Conservation (phyloP, 1,140 invertebrate genomes). For the Acromyrmex echinatior region DNA sequence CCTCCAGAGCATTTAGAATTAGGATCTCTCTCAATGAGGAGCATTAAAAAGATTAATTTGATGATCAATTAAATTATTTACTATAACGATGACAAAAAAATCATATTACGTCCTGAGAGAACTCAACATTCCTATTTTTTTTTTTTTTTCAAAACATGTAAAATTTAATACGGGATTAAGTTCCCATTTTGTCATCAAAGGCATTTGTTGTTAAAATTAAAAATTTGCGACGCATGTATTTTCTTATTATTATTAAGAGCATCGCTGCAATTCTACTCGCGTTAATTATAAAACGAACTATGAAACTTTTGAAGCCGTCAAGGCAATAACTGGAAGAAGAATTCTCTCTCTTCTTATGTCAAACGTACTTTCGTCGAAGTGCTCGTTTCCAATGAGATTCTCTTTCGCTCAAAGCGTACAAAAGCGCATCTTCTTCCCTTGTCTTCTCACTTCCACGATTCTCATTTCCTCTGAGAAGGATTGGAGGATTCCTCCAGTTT, state of each 20-base stretch:
- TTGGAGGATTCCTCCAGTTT: constrained; percentile 1
- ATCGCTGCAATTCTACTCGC: neutral
- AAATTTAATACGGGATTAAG: neutral
- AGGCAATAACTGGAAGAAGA: neutral
- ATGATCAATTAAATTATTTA: neutral
- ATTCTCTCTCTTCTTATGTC: neutral
- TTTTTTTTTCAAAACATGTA: neutral
- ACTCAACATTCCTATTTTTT: neutral
- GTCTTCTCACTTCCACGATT: constrained; percentile 18
- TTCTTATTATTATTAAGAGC: neutral
- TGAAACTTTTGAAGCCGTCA: neutral
- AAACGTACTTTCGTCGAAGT: constrained; percentile 33
- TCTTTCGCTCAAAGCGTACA: constrained; percentile 18
- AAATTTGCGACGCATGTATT: neutral
- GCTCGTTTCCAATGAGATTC: constrained; percentile 34
- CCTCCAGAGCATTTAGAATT: neutral
- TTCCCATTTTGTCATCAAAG: neutral
- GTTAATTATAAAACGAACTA: neutral
- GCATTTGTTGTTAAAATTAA: neutral
- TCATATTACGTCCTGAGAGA: neutral
- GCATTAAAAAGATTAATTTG: neutral
- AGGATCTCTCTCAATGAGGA: neutral
- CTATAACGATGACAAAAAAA: neutral
- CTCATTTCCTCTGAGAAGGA: constrained; percentile 5
- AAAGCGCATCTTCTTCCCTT: constrained; percentile 21